A percentile compares a stretch with the other conserved stretches of the same genome.
Evolutionary conservation across 2,888 invertebrate species (phyloP).

Genomic region (Lasioglossum leucozonium): DNA sequence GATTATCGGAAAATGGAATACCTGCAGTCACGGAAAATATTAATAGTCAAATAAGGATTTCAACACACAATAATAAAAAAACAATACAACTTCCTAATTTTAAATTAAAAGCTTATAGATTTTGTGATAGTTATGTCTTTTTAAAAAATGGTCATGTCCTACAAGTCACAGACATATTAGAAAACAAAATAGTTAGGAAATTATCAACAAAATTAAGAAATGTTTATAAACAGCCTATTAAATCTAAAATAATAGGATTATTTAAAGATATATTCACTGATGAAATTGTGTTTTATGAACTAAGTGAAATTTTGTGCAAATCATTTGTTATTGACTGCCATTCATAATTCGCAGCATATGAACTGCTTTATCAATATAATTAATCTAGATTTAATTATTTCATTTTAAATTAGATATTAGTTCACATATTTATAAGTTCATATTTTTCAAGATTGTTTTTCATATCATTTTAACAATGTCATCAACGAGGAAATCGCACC

Average conservation of each 20-base stretch:
- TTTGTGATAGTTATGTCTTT: conserved; percentile 16
- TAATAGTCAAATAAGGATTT: not conserved
- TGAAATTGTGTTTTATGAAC: conserved; percentile 3
- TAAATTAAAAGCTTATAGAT: conserved; percentile 31
- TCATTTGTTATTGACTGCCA: conserved; percentile 1
- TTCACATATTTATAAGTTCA: not conserved
- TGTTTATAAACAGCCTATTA: conserved; percentile 14
- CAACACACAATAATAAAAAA: conserved; percentile 28
- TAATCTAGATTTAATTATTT: not conserved
- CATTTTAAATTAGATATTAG: not conserved
- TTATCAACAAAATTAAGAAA: conserved; percentile 26
- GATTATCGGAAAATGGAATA: conserved; percentile 28
- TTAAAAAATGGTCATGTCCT: conserved; percentile 27
- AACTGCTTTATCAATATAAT: not conserved
- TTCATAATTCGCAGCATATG: not conserved
- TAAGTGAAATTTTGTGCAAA: conserved; percentile 2
- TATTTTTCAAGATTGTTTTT: not conserved
- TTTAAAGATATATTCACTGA: conserved; percentile 15
- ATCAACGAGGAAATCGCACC: not conserved
- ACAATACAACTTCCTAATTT: conserved; percentile 38
- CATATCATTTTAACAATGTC: not conserved
- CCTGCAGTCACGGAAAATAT: conserved; percentile 15
- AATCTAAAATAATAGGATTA: conserved; percentile 25
- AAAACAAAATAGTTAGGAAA: conserved; percentile 27
- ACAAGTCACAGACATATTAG: conserved; percentile 26